Evolutionary conservation across 64 coral and sea anemone species (phyloP), one percentile per base, ranked within the genome.

Genomic region (Platygyra sinensis): DNA sequence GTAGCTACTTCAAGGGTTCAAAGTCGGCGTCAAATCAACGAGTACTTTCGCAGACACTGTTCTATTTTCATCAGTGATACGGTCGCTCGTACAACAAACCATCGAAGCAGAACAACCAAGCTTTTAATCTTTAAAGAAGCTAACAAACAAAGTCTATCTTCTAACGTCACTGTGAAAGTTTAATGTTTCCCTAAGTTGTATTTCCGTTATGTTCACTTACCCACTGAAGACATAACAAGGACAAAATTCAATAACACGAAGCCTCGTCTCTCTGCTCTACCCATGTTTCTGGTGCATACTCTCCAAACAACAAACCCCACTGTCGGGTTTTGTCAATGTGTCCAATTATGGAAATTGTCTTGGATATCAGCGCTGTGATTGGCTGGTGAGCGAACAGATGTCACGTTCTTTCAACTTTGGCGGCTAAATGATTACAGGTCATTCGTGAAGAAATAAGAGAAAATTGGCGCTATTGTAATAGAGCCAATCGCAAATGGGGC

Each of bases 51-150:
- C 8, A n/a, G 11, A 54, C 28, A 19, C 18, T 9, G 1, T 36
- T 36, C 33, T 6, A 27, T 25, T 25, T 27, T 10, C 25, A 69
- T 69, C 24, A 22, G 27, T n/a, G 33, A 36, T 36, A 36, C 3
- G 4, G 10, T 69, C 10, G 25, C 8, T 8, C 25, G 9, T 10
- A 24, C 25, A 27, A n/a, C 24, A 11, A 20, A 83, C 31, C 80
- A 36, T 20, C 62, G 33, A 85, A 80, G 52, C 50, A 60, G 78
- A 80, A 80, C 78, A 7, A 5, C 17, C 27, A 8, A 13, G 80
- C 30, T 71, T 63, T 38, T 85, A 85, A 85, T 85, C 81, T 85
- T 46, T 85, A 71, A 85, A 85, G 81, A 71, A 85, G 81, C 81
- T 85, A 85, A 67, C 3, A 82, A 85, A 67, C 61, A 52, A 85